A percentile compares a stretch with the other conserved stretches of the same genome.
Conservation (phyloP, 2,113 vertebrate species). For the Setophaga kirtlandii region DNA sequence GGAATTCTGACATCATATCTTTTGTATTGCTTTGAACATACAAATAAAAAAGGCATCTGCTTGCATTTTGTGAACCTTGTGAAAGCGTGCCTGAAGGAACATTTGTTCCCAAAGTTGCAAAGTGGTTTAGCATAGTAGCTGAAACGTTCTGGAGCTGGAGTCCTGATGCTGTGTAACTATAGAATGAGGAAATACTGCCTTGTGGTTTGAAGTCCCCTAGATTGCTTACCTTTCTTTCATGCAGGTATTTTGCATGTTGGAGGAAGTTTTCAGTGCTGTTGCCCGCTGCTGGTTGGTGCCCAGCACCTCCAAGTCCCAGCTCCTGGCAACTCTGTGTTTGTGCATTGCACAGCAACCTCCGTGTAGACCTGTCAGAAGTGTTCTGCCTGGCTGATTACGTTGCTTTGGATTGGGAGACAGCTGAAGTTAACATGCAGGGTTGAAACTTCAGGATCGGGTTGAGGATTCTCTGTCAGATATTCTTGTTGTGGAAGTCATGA, state of each 20-base stretch:
- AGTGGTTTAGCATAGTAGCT: background rate
- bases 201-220: background rate
- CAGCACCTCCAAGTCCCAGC: background rate
- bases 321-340: background rate
- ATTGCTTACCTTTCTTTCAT: background rate
- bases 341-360: background rate
- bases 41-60: background rate
- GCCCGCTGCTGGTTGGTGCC: background rate
- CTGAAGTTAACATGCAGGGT: background rate
- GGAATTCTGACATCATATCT: background rate
- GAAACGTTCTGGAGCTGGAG: background rate
- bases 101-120: background rate
- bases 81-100: background rate
- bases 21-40: background rate
- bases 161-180: background rate
- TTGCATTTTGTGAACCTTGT: background rate
- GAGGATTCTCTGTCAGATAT: background rate
- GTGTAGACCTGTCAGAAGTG: background rate
- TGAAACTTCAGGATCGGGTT: background rate
- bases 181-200: background rate
- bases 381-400: background rate
- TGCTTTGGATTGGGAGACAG: background rate
- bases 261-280: background rate
- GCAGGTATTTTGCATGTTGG: background rate
- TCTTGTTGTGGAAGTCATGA: background rate